Evolutionary conservation across 2,888 invertebrate species (phyloP), one percentile per base, ranked within the genome.

Genomic region (Anticlea derivata): DNA sequence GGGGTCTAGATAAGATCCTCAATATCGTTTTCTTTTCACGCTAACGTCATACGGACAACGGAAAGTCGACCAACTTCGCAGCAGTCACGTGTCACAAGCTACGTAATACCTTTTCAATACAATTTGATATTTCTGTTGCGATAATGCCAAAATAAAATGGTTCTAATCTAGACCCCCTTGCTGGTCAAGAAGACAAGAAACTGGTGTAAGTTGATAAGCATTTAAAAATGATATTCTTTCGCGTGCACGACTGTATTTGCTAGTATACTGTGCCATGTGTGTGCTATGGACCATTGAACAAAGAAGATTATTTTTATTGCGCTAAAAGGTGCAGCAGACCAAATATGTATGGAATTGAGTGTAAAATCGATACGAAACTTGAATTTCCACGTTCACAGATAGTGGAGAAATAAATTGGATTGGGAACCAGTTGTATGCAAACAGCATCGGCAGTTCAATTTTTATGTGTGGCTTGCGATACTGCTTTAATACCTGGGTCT

Each of bases 271-370:
- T 43, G 44, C 13, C 24, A 11, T 13, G 31, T 34, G 37, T 22
- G 23, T 39, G 50, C 31, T 64, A 70, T 73, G 79, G 80, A 65
- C 74, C 74, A 66, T 60, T 78, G 82, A 70, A 83, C 81, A 86
- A 85, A 85, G 85, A 78, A 82, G 85, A 88, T 87, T 87, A 86
- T 87, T 88, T 87, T 86, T 86, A 86, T 84, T 86, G 86, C 80
- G 75, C 73, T 75, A 77, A 83, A 85, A 83, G 79, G 84, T 81
- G 83, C 85, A 84, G 65, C 75, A 70, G 77, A 78, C 82, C 78
- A 79, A 76, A 79, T 75, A 78, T 77, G 80, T 75, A 77, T 77
- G 80, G 80, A 79, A 83, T 84, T 83, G 79, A 76, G 81, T 76
- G 78, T 63, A 73, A 75, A 83, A 80, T 80, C 76, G 75, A 81